These are phyloP conservation scores for Sinocyclocheilus anshuiensis DNA, from an alignment of 2,113 vertebrate species.

Conservation along the genomic window DNA sequence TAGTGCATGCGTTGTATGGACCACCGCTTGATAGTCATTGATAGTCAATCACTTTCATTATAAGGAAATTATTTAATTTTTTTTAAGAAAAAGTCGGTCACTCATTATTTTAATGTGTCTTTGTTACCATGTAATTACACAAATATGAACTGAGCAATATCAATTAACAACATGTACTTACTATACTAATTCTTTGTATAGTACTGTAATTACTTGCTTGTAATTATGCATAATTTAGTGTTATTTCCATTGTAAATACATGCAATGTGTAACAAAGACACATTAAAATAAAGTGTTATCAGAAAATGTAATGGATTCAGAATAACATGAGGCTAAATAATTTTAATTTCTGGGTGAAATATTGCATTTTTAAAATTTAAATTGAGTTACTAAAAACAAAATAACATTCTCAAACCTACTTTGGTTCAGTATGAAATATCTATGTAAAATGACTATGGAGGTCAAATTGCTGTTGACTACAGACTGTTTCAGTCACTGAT, in stretches of 20 bases:
- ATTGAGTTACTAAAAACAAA: neutral
- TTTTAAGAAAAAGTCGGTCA: no score
- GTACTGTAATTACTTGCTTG: neutral
- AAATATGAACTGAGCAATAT: neutral
- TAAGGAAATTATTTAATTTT: neutral
- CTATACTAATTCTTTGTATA: no score
- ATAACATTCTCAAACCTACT: neutral
- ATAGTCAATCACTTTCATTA: neutral
- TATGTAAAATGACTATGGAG: neutral
- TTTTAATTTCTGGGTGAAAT: neutral
- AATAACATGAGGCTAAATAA: neutral
- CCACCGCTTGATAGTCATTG: no score
- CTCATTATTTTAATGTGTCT: neutral
- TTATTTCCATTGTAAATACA: neutral
- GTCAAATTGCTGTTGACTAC: neutral
- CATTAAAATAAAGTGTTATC: neutral
- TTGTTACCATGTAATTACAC: neutral
- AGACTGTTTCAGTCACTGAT: neutral
- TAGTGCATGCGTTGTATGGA: neutral
- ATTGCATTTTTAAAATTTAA: neutral
- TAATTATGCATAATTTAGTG: neutral
- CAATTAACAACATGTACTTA: neutral
- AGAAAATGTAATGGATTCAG: neutral
- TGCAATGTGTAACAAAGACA: no score
- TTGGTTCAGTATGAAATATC: neutral